Conservation (phyloP, 2,888 invertebrate genomes). For the Latrodectus elegans region DNA sequence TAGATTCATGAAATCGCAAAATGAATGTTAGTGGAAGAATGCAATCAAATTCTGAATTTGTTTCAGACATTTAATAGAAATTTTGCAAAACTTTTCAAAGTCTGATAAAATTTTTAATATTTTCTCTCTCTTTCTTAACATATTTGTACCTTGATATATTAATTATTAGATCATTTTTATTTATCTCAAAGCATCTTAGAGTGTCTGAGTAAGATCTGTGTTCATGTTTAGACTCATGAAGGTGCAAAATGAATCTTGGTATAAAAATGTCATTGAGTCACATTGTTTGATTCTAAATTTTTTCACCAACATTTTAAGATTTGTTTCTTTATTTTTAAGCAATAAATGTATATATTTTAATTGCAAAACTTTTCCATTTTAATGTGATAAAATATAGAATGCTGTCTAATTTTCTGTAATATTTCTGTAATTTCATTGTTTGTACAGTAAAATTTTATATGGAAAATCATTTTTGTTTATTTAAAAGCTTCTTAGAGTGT, state of each 20-base stretch:
- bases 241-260: too few species aligned
- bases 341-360: neutral
- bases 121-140: neutral
- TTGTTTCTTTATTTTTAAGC: neutral
- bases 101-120: neutral
- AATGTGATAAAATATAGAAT: neutral
- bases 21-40: too few species aligned
- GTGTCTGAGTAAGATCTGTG: too few species aligned
- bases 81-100: neutral
- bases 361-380: neutral
- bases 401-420: neutral
- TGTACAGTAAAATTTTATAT: neutral
- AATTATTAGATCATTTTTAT: too few species aligned
- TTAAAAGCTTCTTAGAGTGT: slow-evolving; percentile 18
- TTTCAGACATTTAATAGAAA: neutral
- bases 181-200: too few species aligned
- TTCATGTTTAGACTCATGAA: too few species aligned
- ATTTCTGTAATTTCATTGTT: neutral
- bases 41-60: neutral
- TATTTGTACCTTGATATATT: too few species aligned
- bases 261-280: too few species aligned
- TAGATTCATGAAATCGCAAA: slow-evolving; percentile 7
- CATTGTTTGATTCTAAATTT: too few species aligned
- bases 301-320: neutral
- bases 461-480: neutral